Percentiles rank a stretch among this genome's conserved stretches.
Conservation (phyloP, 64 coral and sea anemone species). For the Stichodactyla mertensii region DNA sequence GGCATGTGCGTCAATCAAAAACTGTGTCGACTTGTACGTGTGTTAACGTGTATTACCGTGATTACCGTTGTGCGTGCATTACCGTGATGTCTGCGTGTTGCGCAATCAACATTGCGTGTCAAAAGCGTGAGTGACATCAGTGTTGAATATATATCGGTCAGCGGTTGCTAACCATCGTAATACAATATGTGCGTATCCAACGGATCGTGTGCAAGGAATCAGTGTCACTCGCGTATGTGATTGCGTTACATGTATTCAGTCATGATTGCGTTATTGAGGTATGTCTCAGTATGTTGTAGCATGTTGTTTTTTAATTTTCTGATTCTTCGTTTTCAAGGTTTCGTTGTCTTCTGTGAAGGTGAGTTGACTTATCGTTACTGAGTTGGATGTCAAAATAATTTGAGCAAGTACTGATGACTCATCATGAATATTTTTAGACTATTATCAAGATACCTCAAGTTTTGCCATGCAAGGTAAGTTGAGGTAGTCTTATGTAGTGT, state of each 20-base stretch:
- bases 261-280: too few species aligned
- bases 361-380: neutral
- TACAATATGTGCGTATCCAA: neutral
- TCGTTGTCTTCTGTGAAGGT: slow-evolving; percentile 17
- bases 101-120: too few species aligned
- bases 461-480: slow-evolving; percentile 15
- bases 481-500: neutral
- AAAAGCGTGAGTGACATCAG: too few species aligned
- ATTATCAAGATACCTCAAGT: slow-evolving; percentile 5
- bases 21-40: neutral
- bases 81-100: too few species aligned
- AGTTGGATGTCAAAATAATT: neutral
- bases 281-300: too few species aligned
- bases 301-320: neutral
- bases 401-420: neutral
- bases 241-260: too few species aligned
- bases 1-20: neutral
- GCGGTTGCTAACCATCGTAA: too few species aligned
- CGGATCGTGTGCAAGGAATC: neutral
- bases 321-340: neutral
- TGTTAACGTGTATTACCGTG: neutral
- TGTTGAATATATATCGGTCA: too few species aligned
- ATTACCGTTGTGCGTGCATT: neutral
- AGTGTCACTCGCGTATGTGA: too few species aligned
- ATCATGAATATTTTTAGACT: neutral